These are phyloP conservation scores for Nestor notabilis DNA, from an alignment of 2,113 vertebrate genomes.

Conservation along the genomic window DNA sequence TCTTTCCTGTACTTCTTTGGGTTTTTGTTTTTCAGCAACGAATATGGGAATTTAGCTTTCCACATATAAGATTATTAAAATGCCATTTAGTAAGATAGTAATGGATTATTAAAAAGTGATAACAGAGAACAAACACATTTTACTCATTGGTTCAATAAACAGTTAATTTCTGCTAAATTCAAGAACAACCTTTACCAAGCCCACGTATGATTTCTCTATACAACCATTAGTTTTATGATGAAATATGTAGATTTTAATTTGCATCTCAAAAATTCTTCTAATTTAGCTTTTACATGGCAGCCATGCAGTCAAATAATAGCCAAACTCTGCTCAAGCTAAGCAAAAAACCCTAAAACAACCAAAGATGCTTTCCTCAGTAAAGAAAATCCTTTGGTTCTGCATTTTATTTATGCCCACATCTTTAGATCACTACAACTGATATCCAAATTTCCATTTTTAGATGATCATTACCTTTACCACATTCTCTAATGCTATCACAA, in stretches of 20 bases:
- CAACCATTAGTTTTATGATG: not conserved
- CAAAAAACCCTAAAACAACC: not conserved
- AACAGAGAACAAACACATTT: not conserved
- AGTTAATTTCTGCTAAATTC: not conserved
- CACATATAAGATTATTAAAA: not conserved
- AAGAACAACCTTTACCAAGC: not conserved
- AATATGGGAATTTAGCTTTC: not conserved
- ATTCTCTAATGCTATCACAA: slow-evolving; percentile 23
- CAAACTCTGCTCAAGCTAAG: rapidly evolving
- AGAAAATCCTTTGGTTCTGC: not conserved
- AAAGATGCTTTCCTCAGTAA: not conserved
- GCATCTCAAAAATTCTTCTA: not conserved
- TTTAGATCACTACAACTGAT: not conserved
- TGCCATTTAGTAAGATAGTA: not conserved
- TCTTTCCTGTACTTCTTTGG: not conserved
- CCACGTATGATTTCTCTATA: not conserved
- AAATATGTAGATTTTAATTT: not conserved
- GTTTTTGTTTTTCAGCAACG: not conserved
- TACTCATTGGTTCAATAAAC: not conserved
- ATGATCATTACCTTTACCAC: slow-evolving; percentile 12
- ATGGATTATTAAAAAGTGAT: not conserved
- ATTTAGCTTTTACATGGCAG: not conserved
- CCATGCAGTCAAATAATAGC: not conserved
- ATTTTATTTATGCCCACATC: not conserved
- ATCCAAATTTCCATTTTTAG: not conserved